These are phyloP conservation scores for Ypsolopha sequella DNA, from an alignment of 2,888 invertebrate species.

Conservation along the genomic window DNA sequence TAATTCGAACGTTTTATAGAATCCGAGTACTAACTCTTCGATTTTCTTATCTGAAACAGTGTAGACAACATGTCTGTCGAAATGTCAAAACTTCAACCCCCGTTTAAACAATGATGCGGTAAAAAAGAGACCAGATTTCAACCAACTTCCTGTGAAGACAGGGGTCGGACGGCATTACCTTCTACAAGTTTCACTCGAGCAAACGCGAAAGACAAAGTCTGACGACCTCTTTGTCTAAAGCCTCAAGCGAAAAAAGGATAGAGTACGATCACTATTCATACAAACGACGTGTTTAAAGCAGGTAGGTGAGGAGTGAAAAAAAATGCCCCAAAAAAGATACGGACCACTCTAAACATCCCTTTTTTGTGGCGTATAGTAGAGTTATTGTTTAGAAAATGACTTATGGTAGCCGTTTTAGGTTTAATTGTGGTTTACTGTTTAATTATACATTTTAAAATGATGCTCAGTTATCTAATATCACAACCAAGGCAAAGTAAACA, in stretches of 20 bases:
- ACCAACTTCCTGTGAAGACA: slow-evolving; percentile 50
- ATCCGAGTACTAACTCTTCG: background rate
- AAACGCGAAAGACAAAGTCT: slow-evolving; percentile 37
- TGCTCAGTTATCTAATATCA: background rate
- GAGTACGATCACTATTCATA: slow-evolving; percentile 24
- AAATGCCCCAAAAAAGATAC: slow-evolving; percentile 49
- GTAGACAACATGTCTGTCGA: slow-evolving; percentile 40
- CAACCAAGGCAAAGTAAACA: slow-evolving; percentile 25
- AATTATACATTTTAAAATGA: background rate
- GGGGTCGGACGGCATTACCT: slow-evolving; percentile 1
- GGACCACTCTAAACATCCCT: slow-evolving; percentile 63
- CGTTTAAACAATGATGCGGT: slow-evolving; percentile 44
- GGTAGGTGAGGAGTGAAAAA: slow-evolving; percentile 60
- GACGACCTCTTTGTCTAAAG: slow-evolving; percentile 26
- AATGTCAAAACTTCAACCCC: slow-evolving; percentile 45
- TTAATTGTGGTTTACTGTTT: slow-evolving; percentile 45
- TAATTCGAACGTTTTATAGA: too few species aligned
- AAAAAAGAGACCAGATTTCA: slow-evolving; percentile 65
- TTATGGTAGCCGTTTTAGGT: slow-evolving; percentile 45
- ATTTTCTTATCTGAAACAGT: slow-evolving; percentile 31
- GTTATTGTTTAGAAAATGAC: slow-evolving; percentile 54
- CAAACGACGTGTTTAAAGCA: slow-evolving; percentile 53
- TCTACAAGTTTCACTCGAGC: slow-evolving; percentile 2
- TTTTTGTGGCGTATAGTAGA: slow-evolving; percentile 32
- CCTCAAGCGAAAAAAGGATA: slow-evolving; percentile 26